Conservation (phyloP, 2,888 invertebrate genomes). For the Chloroclysta siterata region DNA sequence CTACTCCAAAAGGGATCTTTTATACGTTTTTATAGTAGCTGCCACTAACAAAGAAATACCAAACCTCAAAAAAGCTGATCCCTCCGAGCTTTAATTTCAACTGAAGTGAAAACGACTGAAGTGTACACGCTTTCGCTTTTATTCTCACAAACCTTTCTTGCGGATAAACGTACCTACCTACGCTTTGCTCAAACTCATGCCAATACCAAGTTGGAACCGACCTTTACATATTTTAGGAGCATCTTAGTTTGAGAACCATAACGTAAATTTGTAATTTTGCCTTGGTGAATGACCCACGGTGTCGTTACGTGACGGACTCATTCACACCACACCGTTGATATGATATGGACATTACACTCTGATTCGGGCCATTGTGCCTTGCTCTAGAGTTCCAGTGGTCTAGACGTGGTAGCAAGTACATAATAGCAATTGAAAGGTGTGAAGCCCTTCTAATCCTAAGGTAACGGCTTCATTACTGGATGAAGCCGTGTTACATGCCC, state of each 20-base stretch:
- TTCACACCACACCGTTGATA: too few species aligned
- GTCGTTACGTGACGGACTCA: too few species aligned
- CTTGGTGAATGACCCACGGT: too few species aligned
- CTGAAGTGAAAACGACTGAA: conserved; percentile 74
- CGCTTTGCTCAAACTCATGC: conserved; percentile 52
- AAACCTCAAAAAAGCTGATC: conserved; percentile 65
- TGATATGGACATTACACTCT: too few species aligned
- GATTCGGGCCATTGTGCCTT: too few species aligned
- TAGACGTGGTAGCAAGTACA: too few species aligned
- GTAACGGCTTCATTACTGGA: too few species aligned
- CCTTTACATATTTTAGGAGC: conserved; percentile 53
- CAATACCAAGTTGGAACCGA: conserved; percentile 47
- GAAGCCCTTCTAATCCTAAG: too few species aligned
- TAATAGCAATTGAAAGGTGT: too few species aligned
- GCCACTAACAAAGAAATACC: conserved; percentile 57
- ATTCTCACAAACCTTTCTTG: conserved; percentile 62
- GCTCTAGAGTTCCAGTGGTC: too few species aligned
- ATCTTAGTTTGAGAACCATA: conserved; percentile 2
- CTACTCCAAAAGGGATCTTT: conserved; percentile 43
- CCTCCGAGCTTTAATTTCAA: conserved; percentile 71
- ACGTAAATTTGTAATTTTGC: too few species aligned
- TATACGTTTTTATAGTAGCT: conserved; percentile 52
- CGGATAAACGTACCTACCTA: conserved; percentile 51
- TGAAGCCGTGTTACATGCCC: too few species aligned
- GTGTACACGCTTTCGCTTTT: conserved; percentile 79